phyloP scores from a whole-genome alignment of 1,140 invertebrate genomes.

The Condylostylus longicornis region DNA sequence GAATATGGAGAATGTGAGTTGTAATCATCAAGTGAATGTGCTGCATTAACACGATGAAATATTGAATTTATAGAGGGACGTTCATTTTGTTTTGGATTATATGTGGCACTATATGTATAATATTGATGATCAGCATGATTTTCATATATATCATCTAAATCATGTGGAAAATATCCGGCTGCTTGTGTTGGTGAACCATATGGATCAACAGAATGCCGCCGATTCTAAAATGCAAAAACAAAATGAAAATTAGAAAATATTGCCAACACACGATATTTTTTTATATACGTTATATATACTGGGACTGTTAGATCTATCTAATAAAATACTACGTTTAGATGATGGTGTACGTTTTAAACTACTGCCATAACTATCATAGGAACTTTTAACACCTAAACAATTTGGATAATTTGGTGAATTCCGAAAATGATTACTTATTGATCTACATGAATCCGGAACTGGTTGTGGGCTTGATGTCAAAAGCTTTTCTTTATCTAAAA shows the following conservation, averaged over 20 bases:
- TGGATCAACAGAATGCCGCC: constrained; percentile 18
- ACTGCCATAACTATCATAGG: constrained; percentile 18
- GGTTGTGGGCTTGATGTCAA: constrained; percentile 22
- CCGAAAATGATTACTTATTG: constrained; percentile 20
- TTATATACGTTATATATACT: constrained; percentile 25
- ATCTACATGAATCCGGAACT: constrained; percentile 24
- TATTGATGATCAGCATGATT: constrained; percentile 29
- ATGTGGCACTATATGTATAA: constrained; percentile 28
- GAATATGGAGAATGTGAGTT: not conserved
- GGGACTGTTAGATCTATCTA: constrained; percentile 29
- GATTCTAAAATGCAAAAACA: not conserved
- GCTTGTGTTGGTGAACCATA: constrained; percentile 9
- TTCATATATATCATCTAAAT: constrained; percentile 31
- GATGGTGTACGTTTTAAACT: constrained; percentile 27
- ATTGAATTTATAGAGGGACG: constrained; percentile 27
- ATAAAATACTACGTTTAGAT: constrained; percentile 20
- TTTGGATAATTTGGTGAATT: constrained; percentile 20
- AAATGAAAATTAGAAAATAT: not conserved
- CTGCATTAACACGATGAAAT: constrained; percentile 23
- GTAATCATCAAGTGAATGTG: constrained; percentile 25
- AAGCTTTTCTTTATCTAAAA: constrained; percentile 9
- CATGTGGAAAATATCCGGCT: constrained; percentile 26
- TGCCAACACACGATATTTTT: not conserved
- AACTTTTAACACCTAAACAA: constrained; percentile 11
- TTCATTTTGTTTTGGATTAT: constrained; percentile 15